phyloP scores from a whole-genome alignment of 2,888 invertebrate genomes.

The Trichopoda pennipes region DNA sequence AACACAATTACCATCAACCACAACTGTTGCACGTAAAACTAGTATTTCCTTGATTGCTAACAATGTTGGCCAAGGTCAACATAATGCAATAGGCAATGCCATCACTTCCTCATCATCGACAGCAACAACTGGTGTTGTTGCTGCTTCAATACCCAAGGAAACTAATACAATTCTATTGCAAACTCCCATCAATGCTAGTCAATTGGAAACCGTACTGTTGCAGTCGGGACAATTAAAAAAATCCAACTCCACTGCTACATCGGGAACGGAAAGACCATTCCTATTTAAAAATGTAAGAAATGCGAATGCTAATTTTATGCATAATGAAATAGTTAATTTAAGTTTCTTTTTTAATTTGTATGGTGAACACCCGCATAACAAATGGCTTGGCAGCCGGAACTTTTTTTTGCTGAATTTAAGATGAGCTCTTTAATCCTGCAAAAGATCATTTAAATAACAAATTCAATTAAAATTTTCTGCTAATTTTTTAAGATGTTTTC shows the following conservation, averaged over 20 bases:
- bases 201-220: slow-evolving; percentile 78
- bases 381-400: no score
- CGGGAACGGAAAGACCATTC: slow-evolving; percentile 74
- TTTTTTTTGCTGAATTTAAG: no score
- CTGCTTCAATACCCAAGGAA: slow-evolving; percentile 64
- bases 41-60: slow-evolving; percentile 73
- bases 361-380: no score
- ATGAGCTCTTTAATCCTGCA: no score
- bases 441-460: no score
- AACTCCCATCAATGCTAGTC: slow-evolving; percentile 80
- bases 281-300: slow-evolving; percentile 76
- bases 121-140: slow-evolving; percentile 51
- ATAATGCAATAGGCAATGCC: slow-evolving; percentile 21
- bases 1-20: slow-evolving; percentile 78
- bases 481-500: no score
- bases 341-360: no score
- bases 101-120: slow-evolving; percentile 19
- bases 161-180: slow-evolving; percentile 79
- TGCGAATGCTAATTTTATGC: no score
- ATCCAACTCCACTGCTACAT: slow-evolving; percentile 62
- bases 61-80: slow-evolving; percentile 55
- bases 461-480: no score
- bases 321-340: no score
- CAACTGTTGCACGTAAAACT: slow-evolving; percentile 78
- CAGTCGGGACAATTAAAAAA: slow-evolving; percentile 73